Base-by-base conservation (phyloP, 2,888 invertebrate genomes). In the Synergus gifuensis region DNA sequence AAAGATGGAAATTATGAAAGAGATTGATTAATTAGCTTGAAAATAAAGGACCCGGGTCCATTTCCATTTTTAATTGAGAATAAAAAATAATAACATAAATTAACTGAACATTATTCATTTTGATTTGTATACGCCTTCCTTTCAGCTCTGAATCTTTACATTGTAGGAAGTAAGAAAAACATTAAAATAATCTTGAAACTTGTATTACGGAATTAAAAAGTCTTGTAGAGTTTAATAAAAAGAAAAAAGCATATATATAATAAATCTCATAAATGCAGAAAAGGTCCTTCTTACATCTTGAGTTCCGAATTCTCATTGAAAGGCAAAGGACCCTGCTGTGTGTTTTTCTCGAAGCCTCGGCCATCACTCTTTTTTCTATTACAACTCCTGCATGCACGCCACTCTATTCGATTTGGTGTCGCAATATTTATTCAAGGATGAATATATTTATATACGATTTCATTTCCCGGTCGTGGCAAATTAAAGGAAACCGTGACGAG, bases 101-200 rank as follows among this genome's bases (percentile, higher is more conserved):
- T 42, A 42, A 42, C 11, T 42, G n/a, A 18, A 79, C 44, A 76
- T 76, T 62, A 69, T 28, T 58, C 54, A 63, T 78, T 49, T 63
- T 49, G 54, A 79, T 49, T 76, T 44, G 40, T 36, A 62, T 60
- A 54, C 64, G 18, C 58, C 58, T 42, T 77, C 4, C 67, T 67
- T 76, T 54, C 64, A 42, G 73, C 60, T 36, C 44, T 9, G 18
- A 36, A 77, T 79, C 36, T 36, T 36, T 69, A 69, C 22, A 62
- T 66, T 62, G 11, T 18, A 22, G 67, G 28, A 46, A 64, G 64
- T 40, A 40, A 64, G 5, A 64, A 64, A 46, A 69, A 14, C 18
- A 69, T 69, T 44, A 8, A 69, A 69, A 69, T 69, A 46, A 46
- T 69, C 46, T 69, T 69, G 46, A 14, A 69, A 28, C 67, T 69